phyloP scores from a whole-genome alignment of 1,140 invertebrate genomes.

The Cotesia vestalis region DNA sequence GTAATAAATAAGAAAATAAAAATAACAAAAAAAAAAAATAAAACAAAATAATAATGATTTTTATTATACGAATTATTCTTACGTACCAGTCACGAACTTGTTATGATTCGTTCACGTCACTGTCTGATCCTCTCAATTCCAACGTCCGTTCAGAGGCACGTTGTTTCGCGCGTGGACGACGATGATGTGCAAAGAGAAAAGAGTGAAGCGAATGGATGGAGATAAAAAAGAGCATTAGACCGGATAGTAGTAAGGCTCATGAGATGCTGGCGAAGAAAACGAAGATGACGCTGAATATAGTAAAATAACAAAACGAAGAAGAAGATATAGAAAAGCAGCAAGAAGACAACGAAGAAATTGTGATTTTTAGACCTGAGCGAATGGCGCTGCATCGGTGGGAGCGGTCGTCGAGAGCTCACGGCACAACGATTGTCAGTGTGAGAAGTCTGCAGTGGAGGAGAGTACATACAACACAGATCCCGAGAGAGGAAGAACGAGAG shows the following conservation, averaged over 20 bases:
- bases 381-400: constrained; percentile 24
- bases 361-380: constrained; percentile 7
- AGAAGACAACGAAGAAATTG: constrained; percentile 8
- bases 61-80: no score
- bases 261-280: constrained; percentile 25
- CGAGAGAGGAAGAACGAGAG: constrained; percentile 19
- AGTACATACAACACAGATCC: constrained; percentile 15
- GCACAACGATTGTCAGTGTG: constrained; percentile 16
- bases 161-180: constrained; percentile 32
- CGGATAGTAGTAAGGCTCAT: constrained; percentile 25
- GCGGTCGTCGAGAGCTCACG: constrained; percentile 27
- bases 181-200: constrained; percentile 24
- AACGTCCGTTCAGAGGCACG: constrained; percentile 21
- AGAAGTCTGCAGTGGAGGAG: constrained; percentile 16
- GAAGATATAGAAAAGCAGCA: constrained; percentile 12
- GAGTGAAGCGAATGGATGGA: constrained; percentile 3
- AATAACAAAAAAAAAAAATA: constrained; percentile 16
- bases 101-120: no score
- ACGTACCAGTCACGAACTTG: no score
- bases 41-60: no score
- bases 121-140: constrained; percentile 21
- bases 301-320: neutral
- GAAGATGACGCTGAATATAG: constrained; percentile 6
- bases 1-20: constrained; percentile 4
- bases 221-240: constrained; percentile 27